These are phyloP conservation scores for Malacosoma neustria DNA, from an alignment of 2,888 invertebrate genomes.

Conservation along the genomic window DNA sequence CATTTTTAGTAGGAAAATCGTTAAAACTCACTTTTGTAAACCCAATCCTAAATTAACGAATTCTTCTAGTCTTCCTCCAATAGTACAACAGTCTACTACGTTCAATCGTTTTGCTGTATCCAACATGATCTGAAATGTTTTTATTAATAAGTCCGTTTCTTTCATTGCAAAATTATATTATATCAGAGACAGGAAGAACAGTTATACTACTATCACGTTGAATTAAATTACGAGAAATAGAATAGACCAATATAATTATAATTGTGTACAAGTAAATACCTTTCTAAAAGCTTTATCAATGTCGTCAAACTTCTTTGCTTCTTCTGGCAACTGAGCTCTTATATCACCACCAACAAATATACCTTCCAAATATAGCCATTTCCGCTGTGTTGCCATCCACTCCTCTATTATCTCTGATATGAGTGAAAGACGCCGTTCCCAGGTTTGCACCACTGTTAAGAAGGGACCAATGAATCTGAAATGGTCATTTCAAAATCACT, in stretches of 20 bases:
- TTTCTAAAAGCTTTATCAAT: conserved; percentile 87
- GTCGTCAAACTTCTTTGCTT: conserved; percentile 92
- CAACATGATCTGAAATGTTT: conserved; percentile 80
- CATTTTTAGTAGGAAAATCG: no score
- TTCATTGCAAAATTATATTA: neutral
- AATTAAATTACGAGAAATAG: no score
- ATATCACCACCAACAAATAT: conserved; percentile 95
- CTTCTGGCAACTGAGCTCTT: conserved; percentile 88
- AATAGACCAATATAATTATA: no score
- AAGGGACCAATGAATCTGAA: conserved; percentile 91
- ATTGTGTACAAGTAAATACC: no score
- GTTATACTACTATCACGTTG: no score
- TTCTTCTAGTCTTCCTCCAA: conserved; percentile 83
- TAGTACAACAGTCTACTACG: conserved; percentile 86
- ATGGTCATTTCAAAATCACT: no score
- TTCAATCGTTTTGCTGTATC: conserved; percentile 87
- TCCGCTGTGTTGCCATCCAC: conserved; percentile 90
- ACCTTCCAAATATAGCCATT: conserved; percentile 94
- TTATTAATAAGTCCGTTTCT: neutral
- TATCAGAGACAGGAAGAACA: no score
- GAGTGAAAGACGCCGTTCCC: conserved; percentile 87
- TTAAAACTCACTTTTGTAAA: conserved; percentile 77
- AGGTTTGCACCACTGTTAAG: conserved; percentile 85
- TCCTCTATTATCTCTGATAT: conserved; percentile 91
- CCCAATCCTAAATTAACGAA: conserved; percentile 82